Evolutionary conservation across 2,797 vertebrate genomes (phyloP), one percentile per base, ranked within the genome.

Genomic region (Hydrophis major): DNA sequence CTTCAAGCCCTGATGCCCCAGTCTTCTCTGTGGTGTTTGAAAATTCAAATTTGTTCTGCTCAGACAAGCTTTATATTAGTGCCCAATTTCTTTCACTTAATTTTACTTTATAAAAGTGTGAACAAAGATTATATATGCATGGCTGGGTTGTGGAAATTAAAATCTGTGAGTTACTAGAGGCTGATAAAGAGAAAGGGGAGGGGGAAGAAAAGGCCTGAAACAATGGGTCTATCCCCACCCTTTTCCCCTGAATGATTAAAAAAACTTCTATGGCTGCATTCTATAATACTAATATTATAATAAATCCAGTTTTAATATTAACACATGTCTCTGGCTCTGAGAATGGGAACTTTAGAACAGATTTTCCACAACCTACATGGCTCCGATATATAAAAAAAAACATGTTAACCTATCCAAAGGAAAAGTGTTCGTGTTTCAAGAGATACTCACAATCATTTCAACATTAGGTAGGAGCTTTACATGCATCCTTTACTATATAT

Each of bases 21-120:
- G 91, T 94, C 95, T 95, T 94, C 94, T 94, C 92, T 60, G 90
- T 90, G 95, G 92, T 27, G 32, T 95, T 95, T 96, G 95, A 96
- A 97, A 97, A 97, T 96, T 96, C 94, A 96, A 93, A 96, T 97
- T 97, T 97, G 96, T 96, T 97, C 96, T 97, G 95, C 97, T 97
- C 96, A 97, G 96, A 95, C 97, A 97, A 97, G 97, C 96, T 96
- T 97, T 97, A 95, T 97, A 97, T 97, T 97, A 97, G 97, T 97
- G 95, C 92, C 96, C 93, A 97, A 95, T 96, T 97, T 95, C 95
- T 97, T 97, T 97, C 96, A 97, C 96, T 97, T 97, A 96, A 96
- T 96, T 97, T 97, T 97, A 96, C 94, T 97, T 95, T 95, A 96
- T 96, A 95, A 96, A 97, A 96, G 94, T 96, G 95, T 97, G 97